A percentile compares a stretch with the other conserved stretches of the same genome.
phyloP scores from a whole-genome alignment of 2,888 invertebrate genomes.

The Keiferia lycopersicella region DNA sequence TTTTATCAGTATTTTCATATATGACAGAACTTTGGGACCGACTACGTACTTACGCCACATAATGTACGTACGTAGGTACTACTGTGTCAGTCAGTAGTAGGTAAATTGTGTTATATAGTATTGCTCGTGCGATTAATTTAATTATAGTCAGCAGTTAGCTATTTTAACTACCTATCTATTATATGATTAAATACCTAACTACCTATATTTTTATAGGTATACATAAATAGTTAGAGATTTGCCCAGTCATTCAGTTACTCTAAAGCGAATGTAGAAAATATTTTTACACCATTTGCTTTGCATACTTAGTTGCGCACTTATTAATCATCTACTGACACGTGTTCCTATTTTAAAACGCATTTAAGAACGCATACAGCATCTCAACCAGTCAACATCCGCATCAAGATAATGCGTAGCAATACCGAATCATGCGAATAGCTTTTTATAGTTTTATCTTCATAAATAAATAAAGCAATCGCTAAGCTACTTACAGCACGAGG shows the following conservation, averaged over 20 bases:
- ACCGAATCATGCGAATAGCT: not conserved
- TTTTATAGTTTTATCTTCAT: conserved; percentile 6
- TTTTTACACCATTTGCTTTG: not conserved
- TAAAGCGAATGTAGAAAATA: not conserved
- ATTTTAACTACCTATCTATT: too few species aligned
- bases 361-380: not conserved
- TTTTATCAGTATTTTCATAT: too few species aligned
- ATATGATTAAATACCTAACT: too few species aligned
- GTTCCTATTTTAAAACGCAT: not conserved
- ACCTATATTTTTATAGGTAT: too few species aligned
- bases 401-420: not conserved
- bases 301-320: not conserved
- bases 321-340: conserved; percentile 2
- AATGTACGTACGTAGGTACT: not conserved
- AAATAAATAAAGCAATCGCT: not conserved
- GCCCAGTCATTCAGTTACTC: too few species aligned
- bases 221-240: too few species aligned
- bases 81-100: too few species aligned
- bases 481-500: conserved; percentile 33
- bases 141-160: too few species aligned
- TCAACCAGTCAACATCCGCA: not conserved
- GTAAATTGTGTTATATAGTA: too few species aligned
- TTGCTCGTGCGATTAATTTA: too few species aligned
- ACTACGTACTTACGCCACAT: not conserved
- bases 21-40: too few species aligned